Evolutionary conservation across 2,888 invertebrate genomes (phyloP), one percentile per base, ranked within the genome.

Genomic region (Ceraclea dissimilis): DNA sequence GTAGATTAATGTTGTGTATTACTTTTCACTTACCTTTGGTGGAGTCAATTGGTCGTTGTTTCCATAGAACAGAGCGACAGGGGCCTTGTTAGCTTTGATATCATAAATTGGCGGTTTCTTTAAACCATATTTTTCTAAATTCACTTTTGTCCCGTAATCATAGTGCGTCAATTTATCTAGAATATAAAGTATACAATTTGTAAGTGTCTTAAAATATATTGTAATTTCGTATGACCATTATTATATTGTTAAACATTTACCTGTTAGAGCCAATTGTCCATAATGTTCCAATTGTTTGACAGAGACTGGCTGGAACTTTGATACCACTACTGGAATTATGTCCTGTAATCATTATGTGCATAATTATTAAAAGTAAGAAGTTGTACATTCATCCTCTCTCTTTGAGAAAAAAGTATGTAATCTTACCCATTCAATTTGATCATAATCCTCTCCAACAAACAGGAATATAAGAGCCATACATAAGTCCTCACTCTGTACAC

Each of bases 31-130:
- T 22, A 54, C 54, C 17, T 18, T 43, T 19, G 54, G 17, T 1
- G 49, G 19, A 18, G 50, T 59, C 13, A 85, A 68, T 67, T 77
- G 78, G 65, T 86, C 86, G 63, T 82, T 82, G 59, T 78, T 76
- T 6, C 84, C 83, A 60, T 83, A 82, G 49, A 83, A 75, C 17
- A 86, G 64, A 1, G 76, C 71, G 2, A 82, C 77, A 0, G 86
- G 85, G 34, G 81, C 75, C 63, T 70, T 74, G 1, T 84, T 79
- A 57, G 79, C 80, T 6, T 75, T 71, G 20, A 86, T 66, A 61
- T 82, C 76, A 65, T 85, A 86, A 31, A 69, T 67, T 0, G 79
- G 79, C 0, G 84, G 82, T 44, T 71, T 73, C 1, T 75, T 70
- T 2, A 70, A 69, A 1, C 81, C 82, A 63, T 77, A 81, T 1